Evolutionary conservation across 2,113 vertebrate species (phyloP), one percentile per base, ranked within the genome.

Genomic region (Sorex fumeus): DNA sequence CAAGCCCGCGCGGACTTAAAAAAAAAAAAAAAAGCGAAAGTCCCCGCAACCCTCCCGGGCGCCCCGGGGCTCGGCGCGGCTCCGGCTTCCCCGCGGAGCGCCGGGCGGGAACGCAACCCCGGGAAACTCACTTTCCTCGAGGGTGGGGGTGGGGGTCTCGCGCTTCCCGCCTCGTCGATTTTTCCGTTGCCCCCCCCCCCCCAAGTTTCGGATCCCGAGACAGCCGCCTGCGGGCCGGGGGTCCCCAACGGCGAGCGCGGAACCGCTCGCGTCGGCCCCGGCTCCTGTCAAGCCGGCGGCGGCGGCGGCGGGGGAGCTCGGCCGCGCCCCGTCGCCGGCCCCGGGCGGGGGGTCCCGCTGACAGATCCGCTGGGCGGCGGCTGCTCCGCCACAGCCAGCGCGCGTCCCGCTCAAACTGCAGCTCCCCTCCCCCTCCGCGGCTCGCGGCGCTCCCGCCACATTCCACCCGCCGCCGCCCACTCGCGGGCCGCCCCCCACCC

Each of bases 341-440:
- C 57, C 32, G 60, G 78, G 69, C 45, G 2, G 84, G 87, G 78
- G 89, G 88, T 84, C 83, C 30, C 2, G 84, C 87, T 96, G 96
- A 97, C 96, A 96, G 95, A 90, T 84, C 70, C 57, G 28, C 32
- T 8, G 87, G 93, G 72, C 88, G 83, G 84, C 79, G 88, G 93
- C 93, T 0, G 70, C 91, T 9, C 47, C 12, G 77, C 70, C 16
- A 23, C 67, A n/a, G 89, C 79, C 47, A 11, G 40, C 34, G 79
- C 32, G 62, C 43, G 95, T 95, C 97, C 95, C 93, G 95, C 95
- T 96, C 95, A 93, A 95, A 96, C 97, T 84, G 78, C 91, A 43
- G 36, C 66, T 93, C 96, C 96, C 93, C 92, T 76, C 94, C 95
- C 95, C 96, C 86, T 50, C 43, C 86, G 8, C 23, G 60, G 47